A percentile compares a stretch with the other conserved stretches of the same genome.
These are phyloP conservation scores for Ailurus styani DNA, from an alignment of 2,113 vertebrate species.

Conservation along the genomic window DNA sequence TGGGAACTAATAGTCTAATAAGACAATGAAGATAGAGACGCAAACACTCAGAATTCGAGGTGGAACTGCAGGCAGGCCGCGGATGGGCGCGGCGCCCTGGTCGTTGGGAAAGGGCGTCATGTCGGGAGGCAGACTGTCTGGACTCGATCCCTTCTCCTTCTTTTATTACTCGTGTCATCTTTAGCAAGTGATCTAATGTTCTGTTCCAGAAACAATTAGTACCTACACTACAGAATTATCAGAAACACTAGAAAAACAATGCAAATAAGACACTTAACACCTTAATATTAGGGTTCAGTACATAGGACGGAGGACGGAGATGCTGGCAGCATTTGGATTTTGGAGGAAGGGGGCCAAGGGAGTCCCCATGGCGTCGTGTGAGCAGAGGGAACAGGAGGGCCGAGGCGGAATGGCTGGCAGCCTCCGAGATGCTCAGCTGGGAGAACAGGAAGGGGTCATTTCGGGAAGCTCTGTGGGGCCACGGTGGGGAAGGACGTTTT, in stretches of 20 bases:
- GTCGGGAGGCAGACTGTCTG: background rate
- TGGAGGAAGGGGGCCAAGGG: background rate
- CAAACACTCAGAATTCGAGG: background rate
- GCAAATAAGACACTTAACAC: too few species aligned
- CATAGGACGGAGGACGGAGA: background rate
- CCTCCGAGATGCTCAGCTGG: accelerated
- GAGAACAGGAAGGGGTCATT: background rate
- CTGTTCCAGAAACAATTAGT: background rate
- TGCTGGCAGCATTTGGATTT: background rate
- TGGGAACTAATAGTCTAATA: background rate
- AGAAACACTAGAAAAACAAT: background rate
- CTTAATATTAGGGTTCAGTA: accelerated
- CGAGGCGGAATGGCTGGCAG: accelerated
- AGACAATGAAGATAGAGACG: background rate
- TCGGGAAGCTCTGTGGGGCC: too few species aligned
- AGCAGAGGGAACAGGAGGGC: accelerated
- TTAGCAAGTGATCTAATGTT: background rate
- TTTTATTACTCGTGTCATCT: background rate
- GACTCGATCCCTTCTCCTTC: too few species aligned
- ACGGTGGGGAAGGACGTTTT: accelerated
- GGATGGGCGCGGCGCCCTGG: accelerated
- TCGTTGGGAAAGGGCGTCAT: accelerated
- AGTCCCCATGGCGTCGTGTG: too few species aligned
- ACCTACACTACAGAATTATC: accelerated
- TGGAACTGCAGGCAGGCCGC: background rate